These are phyloP conservation scores for Heliconius hermathena DNA, from an alignment of 1,140 invertebrate genomes.

Conservation along the genomic window DNA sequence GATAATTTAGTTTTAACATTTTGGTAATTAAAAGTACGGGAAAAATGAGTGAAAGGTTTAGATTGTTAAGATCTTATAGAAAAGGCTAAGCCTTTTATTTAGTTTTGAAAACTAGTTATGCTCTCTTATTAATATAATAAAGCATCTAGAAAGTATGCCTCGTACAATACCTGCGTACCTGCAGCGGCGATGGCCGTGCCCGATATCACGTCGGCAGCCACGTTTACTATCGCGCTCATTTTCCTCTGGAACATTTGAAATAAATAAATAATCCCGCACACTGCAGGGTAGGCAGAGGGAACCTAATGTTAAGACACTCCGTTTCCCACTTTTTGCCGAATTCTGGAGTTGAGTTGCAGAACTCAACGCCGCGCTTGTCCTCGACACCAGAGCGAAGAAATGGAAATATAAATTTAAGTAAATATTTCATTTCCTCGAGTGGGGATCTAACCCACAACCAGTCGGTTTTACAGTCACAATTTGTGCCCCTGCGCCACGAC, in stretches of 20 bases:
- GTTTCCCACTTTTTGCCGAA: too few relatives aligned
- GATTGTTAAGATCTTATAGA: too few relatives aligned
- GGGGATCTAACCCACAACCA: background rate
- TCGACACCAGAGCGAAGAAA: background rate
- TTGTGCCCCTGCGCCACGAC: background rate
- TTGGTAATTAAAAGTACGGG: too few relatives aligned
- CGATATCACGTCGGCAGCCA: constrained; percentile 80
- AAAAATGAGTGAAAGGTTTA: background rate
- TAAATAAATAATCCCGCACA: too few relatives aligned
- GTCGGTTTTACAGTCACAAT: background rate
- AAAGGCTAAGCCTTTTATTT: too few relatives aligned
- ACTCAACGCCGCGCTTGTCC: too few relatives aligned
- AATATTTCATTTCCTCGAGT: background rate
- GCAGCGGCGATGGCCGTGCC: constrained; percentile 82
- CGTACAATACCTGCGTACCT: constrained; percentile 62
- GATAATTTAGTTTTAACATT: too few relatives aligned
- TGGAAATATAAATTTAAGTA: background rate
- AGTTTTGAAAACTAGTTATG: too few relatives aligned
- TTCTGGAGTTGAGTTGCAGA: too few relatives aligned
- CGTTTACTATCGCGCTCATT: constrained; percentile 83
- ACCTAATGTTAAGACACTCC: too few relatives aligned
- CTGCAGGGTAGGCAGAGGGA: too few relatives aligned
- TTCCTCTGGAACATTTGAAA: constrained; percentile 52
- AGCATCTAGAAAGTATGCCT: constrained; percentile 15
- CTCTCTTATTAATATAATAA: background rate